Evolutionary conservation across 2,113 vertebrate species (phyloP).

Genomic region (Ptilonorhynchus violaceus): DNA sequence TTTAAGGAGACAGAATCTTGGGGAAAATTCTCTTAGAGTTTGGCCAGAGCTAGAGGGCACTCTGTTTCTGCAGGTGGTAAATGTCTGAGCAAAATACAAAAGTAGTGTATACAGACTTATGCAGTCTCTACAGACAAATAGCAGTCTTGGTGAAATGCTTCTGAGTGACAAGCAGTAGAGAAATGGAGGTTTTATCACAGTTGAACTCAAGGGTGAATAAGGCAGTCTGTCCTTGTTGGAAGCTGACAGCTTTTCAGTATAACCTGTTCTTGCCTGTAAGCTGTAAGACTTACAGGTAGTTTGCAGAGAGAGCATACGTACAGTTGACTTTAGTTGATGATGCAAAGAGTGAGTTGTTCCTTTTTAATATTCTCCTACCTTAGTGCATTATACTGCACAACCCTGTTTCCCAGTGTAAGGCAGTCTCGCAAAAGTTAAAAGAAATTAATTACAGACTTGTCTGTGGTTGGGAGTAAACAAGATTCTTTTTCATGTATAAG

Average conservation of each 20-base stretch:
- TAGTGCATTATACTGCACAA: neutral
- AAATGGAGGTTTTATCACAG: neutral
- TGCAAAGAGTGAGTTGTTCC: neutral
- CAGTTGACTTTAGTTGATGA: neutral
- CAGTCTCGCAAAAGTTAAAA: neutral
- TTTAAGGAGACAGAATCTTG: neutral
- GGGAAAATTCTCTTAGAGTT: neutral
- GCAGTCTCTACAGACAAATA: neutral
- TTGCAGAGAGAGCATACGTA: neutral
- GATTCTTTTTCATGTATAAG: neutral
- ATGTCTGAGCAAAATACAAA: neutral
- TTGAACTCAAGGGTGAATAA: neutral
- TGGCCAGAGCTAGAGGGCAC: neutral
- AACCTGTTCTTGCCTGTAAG: neutral
- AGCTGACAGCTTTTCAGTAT: neutral
- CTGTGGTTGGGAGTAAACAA: conserved; percentile 9
- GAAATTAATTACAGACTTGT: conserved; percentile 13
- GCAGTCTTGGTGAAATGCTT: neutral
- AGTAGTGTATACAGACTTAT: neutral
- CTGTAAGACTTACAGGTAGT: neutral
- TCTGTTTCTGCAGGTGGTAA: neutral
- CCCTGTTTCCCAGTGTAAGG: neutral
- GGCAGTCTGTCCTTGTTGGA: neutral
- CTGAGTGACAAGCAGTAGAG: neutral
- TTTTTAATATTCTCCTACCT: neutral